Evolutionary conservation across 2,888 invertebrate genomes (phyloP), one percentile per base, ranked within the genome.

Genomic region (Amphipyra berbera): DNA sequence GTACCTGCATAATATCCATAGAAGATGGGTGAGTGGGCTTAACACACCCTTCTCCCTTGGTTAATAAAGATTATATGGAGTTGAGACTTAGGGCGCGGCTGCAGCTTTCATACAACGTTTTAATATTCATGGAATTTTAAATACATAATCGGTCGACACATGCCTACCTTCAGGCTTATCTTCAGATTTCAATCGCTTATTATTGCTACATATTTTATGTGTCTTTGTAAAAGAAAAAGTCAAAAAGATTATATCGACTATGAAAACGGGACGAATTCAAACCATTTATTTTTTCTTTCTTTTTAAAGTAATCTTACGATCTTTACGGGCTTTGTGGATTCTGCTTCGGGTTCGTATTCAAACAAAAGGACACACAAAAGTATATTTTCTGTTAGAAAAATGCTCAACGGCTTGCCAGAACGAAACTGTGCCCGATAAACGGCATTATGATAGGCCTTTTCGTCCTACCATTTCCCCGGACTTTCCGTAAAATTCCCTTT

Each of bases 121-220:
- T 70, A 76, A 75, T 75, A 76, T 76, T 78, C 75, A 76, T 78
- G 13, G 67, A 61, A 67, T 76, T 66, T 67, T 67, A 67, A 74
- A 74, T 61, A 74, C 13, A 48, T 74, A 67, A 78, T 54, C 67
- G 49, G 10, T 30, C 57, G 14, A 60, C 60, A 62, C 52, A 48
- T 44, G 53, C 55, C 33, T 58, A 56, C 14, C 5, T 38, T 58
- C 21, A 30, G 54, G 9, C 40, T 76, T 68, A 53, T 42, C 57
- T 56, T 47, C 21, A 33, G 21, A 67, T 58, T 75, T 58, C 56
- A 52, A 73, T 72, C 73, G 52, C 49, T 61, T 12, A 40, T 48
- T 53, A n/a, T 27, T n/a, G 7, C 13, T 55, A 48, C 35, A 42
- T 40, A 54, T 58, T 54, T 46, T 47, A 67, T 38, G 35, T 41